phyloP scores from a whole-genome alignment of 2,888 invertebrate species.

The Bombylius major region DNA sequence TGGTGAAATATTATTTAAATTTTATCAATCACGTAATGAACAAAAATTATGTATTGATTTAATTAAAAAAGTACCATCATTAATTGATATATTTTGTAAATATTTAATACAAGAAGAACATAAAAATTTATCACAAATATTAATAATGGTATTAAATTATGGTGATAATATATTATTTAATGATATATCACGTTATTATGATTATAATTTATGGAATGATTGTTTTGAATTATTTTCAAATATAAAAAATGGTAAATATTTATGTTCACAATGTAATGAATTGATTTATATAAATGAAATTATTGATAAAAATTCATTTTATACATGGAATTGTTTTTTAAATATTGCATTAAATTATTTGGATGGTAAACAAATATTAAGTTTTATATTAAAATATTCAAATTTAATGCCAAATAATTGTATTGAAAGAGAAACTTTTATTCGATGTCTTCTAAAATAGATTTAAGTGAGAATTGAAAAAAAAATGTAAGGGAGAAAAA shows the following conservation, averaged over 20 bases:
- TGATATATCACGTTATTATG: conserved; percentile 28
- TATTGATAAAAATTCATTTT: conserved; percentile 31
- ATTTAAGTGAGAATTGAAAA: background rate
- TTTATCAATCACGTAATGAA: conserved; percentile 36
- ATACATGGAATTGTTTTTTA: conserved; percentile 35
- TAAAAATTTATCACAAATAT: background rate
- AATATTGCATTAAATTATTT: conserved; percentile 30
- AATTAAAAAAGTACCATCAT: conserved; percentile 29
- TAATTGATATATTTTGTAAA: conserved; percentile 32
- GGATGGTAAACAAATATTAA: conserved; percentile 26
- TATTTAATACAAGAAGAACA: conserved; percentile 34
- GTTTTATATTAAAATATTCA: conserved; percentile 33
- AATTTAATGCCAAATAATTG: conserved; percentile 34
- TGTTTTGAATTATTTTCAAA: conserved; percentile 34
- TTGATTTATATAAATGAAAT: conserved; percentile 24
- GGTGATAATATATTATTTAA: conserved; percentile 29
- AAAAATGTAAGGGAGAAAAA: too few relatives aligned
- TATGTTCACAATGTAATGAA: conserved; percentile 33
- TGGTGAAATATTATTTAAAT: conserved; percentile 31
- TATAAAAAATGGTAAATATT: conserved; percentile 29
- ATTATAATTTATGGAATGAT: conserved; percentile 27
- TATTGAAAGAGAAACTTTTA: conserved; percentile 33
- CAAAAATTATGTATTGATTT: conserved; percentile 33
- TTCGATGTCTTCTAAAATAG: conserved; percentile 30
- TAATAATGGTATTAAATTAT: conserved; percentile 32